Percentiles rank a stretch among this genome's conserved stretches.
Conservation (phyloP, 2,797 vertebrate species). For the Ciconia nigra region DNA sequence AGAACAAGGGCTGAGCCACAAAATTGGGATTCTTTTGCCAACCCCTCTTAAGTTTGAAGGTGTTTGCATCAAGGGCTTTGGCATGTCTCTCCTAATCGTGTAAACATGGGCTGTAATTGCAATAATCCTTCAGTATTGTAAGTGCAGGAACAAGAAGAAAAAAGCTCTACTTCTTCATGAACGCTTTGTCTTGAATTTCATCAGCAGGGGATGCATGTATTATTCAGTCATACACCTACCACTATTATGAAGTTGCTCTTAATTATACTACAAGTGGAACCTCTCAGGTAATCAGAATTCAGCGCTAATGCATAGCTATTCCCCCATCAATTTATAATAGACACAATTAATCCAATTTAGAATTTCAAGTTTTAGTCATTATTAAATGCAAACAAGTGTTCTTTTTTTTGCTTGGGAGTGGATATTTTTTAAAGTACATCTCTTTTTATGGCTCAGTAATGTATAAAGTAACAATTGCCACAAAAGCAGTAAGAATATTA, state of each 20-base stretch:
- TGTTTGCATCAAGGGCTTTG: neutral
- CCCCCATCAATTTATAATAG: conserved; percentile 68
- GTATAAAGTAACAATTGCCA: neutral
- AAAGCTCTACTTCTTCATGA: neutral
- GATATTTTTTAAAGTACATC: neutral
- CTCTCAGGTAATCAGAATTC: conserved; percentile 74
- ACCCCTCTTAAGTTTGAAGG: neutral
- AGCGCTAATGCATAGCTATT: conserved; percentile 67
- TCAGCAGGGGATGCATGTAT: conserved; percentile 57
- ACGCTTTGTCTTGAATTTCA: conserved; percentile 45
- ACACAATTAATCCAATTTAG: conserved; percentile 71
- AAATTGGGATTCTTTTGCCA: neutral
- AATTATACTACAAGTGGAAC: conserved; percentile 71
- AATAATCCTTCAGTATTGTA: conserved; percentile 30
- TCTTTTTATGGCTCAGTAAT: neutral
- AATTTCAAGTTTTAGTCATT: conserved; percentile 58
- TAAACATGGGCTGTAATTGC: conserved; percentile 35
- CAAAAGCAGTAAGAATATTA: neutral
- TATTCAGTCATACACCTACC: conserved; percentile 61
- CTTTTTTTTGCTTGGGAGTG: neutral
- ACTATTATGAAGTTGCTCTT: conserved; percentile 61
- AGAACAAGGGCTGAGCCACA: neutral
- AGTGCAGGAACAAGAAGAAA: neutral
- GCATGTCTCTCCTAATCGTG: neutral
- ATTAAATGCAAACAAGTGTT: conserved; percentile 60